phyloP scores from a whole-genome alignment of 2,888 invertebrate species.

The Hoplodrina ambigua region DNA sequence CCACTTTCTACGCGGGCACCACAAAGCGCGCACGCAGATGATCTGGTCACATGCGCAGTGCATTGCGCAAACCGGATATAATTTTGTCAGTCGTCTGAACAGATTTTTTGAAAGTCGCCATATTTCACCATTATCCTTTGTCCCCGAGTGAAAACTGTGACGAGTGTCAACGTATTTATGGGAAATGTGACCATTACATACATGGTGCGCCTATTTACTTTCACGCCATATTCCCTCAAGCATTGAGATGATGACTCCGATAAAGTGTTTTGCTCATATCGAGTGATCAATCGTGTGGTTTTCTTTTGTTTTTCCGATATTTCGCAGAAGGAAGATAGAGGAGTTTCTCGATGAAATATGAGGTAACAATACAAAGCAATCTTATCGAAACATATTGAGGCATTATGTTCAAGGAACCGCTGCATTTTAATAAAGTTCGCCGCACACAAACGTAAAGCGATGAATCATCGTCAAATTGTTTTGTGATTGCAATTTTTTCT shows the following conservation, averaged over 20 bases:
- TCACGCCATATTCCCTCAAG: slow-evolving; percentile 52
- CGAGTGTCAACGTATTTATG: slow-evolving; percentile 54
- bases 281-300: slow-evolving; percentile 36
- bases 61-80: slow-evolving; percentile 83
- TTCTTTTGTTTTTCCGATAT: slow-evolving; percentile 43
- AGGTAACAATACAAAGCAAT: slow-evolving; percentile 21
- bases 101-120: slow-evolving; percentile 67
- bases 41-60: slow-evolving; percentile 64
- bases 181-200: slow-evolving; percentile 54
- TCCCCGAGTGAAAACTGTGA: slow-evolving; percentile 58
- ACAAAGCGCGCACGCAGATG: slow-evolving; percentile 68
- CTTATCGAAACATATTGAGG: slow-evolving; percentile 36
- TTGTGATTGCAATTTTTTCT: slow-evolving; percentile 48
- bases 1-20: slow-evolving; percentile 69
- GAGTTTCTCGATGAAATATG: slow-evolving; percentile 33
- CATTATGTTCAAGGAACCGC: slow-evolving; percentile 38
- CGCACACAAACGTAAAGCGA: slow-evolving; percentile 38
- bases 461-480: slow-evolving; percentile 57
- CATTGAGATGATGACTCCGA: slow-evolving; percentile 50
- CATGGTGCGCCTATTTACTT: slow-evolving; percentile 55
- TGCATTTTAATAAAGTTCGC: slow-evolving; percentile 20
- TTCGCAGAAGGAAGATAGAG: slow-evolving; percentile 23
- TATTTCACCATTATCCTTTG: slow-evolving; percentile 62
- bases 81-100: slow-evolving; percentile 62
- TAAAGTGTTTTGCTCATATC: slow-evolving; percentile 41